Percentiles rank a stretch among this genome's conserved stretches.
phyloP scores from a whole-genome alignment of 2,888 invertebrate species.

The Caenorhabditis imperialis region DNA sequence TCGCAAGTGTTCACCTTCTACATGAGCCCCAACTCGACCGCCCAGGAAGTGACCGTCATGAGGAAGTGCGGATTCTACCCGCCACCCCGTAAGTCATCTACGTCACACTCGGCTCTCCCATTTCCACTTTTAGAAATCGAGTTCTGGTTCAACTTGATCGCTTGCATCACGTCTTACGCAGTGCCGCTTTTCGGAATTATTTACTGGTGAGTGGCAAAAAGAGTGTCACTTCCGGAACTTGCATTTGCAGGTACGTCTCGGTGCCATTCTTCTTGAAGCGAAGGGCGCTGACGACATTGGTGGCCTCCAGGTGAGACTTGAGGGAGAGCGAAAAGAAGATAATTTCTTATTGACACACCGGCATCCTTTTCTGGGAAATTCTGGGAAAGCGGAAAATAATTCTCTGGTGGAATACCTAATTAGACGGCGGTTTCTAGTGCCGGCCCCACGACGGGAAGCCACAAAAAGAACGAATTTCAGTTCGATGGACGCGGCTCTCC shows the following conservation, averaged over 20 bases:
- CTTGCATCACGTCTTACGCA: constrained; percentile 72
- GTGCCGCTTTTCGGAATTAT: constrained; percentile 76
- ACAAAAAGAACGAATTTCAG: no score
- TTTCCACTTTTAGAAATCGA: constrained; percentile 65
- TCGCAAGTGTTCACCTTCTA: constrained; percentile 72
- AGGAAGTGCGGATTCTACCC: constrained; percentile 70
- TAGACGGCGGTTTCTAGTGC: not conserved
- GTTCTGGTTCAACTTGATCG: constrained; percentile 74
- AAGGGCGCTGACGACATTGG: constrained; percentile 68
- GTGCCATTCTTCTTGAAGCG: constrained; percentile 76
- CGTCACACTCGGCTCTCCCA: not conserved
- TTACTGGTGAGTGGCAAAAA: constrained; percentile 71
- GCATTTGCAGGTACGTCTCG: constrained; percentile 70
- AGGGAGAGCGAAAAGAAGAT: constrained; percentile 7
- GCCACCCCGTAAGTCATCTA: constrained; percentile 56
- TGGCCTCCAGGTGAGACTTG: constrained; percentile 60
- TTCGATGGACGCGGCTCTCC: constrained; percentile 73
- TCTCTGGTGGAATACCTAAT: not conserved
- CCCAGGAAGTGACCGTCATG: constrained; percentile 65
- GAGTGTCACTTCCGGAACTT: no score
- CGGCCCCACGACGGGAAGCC: no score
- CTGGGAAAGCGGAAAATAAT: constrained; percentile 13
- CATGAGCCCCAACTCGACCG: constrained; percentile 66
- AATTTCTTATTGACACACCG: constrained; percentile 36
- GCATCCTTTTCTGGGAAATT: constrained; percentile 9